Evolutionary conservation across 92 coral and sea anemone species (phyloP), one percentile per base, ranked within the genome.

Genomic region (Phenganax subtilis): DNA sequence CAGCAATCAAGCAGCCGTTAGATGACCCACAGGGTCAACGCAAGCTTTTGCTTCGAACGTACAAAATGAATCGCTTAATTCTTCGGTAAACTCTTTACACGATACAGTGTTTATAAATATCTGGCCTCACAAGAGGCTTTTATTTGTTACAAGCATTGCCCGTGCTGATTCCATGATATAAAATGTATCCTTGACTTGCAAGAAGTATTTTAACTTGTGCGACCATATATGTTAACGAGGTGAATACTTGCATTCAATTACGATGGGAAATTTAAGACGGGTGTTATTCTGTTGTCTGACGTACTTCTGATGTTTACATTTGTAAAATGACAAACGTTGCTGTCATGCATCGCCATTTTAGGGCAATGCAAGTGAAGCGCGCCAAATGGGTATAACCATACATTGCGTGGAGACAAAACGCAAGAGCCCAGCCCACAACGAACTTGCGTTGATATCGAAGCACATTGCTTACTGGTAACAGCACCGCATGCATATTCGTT

Each of bases 191-290:
- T 68, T n/a, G 6, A 68, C 73, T 68, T 68, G 12, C 53, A 16
- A 2, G 30, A 27, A 68, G 30, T 68, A 68, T 68, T 30, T 29
- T 29, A 10, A 17, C 47, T 7, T 30, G 73, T 73, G 74, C 83
- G 65, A 64, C 83, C 83, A 79, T 79, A 79, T 79, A 79, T 79
- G 83, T 79, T 79, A 79, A 79, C 83, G 74, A 79, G 74, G 83
- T 63, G 83, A 79, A 79, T 79, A 79, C 57, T 63, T 79, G 72
- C 55, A 54, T 51, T 79, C 83, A 64, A 79, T 79, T 64, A 79
- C 57, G 62, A 9, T 25, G 31, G 74, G 62, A 77, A 77, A 60
- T 77, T 77, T 51, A 77, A 62, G 72, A 60, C 54, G 83, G 81
- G 83, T 64, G 83, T 63, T 79, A 68, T 68, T 68, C 73, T 17